phyloP scores from a whole-genome alignment of 2,888 invertebrate genomes.

The Drosophila austrosaltans region DNA sequence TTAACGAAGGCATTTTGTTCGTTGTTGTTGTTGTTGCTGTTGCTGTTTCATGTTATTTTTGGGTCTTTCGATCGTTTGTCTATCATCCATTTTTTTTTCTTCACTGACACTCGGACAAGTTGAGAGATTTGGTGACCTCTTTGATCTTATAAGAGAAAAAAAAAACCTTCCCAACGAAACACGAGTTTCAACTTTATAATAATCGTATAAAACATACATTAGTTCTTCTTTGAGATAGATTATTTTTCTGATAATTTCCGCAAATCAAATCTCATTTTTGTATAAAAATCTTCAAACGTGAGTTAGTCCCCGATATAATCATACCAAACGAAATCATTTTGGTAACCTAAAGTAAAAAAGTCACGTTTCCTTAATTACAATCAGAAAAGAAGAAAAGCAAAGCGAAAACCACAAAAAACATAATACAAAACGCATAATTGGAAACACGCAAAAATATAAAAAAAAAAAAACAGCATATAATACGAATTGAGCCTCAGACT shows the following conservation, averaged over 20 bases:
- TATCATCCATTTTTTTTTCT: slow-evolving; percentile 66
- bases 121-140: slow-evolving; percentile 76
- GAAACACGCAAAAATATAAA: slow-evolving; percentile 72
- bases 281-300: slow-evolving; percentile 66
- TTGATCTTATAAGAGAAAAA: slow-evolving; percentile 46
- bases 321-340: slow-evolving; percentile 48
- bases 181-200: slow-evolving; percentile 64
- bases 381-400: slow-evolving; percentile 61
- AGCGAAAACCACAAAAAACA: slow-evolving; percentile 62
- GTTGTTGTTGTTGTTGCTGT: slow-evolving; percentile 56
- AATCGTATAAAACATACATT: background rate
- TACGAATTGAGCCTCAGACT: slow-evolving; percentile 16
- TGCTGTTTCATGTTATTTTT: slow-evolving; percentile 25
- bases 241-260: slow-evolving; percentile 55
- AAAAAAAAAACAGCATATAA: slow-evolving; percentile 33
- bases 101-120: slow-evolving; percentile 47
- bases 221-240: background rate
- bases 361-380: slow-evolving; percentile 78
- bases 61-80: slow-evolving; percentile 40
- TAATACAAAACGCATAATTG: slow-evolving; percentile 78
- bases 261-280: slow-evolving; percentile 54
- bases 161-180: slow-evolving; percentile 65
- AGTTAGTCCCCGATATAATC: slow-evolving; percentile 58
- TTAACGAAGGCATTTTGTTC: slow-evolving; percentile 78
- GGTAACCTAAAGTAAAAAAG: slow-evolving; percentile 70